phyloP scores from a whole-genome alignment of 2,797 vertebrate species.

The Galaxias olidus region DNA sequence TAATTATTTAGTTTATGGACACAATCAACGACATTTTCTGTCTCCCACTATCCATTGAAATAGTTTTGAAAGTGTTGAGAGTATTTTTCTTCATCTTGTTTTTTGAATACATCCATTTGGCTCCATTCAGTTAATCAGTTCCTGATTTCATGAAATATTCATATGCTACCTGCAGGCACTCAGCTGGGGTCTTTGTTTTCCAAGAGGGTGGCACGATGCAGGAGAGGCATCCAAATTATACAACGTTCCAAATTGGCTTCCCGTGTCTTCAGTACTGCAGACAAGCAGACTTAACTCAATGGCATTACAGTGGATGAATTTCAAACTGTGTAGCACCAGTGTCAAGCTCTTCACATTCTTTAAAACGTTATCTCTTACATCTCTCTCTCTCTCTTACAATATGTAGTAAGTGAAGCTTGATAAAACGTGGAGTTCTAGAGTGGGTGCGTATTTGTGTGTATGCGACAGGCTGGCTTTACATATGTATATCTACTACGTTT shows the following conservation, averaged over 20 bases:
- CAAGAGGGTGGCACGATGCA: constrained; percentile 29
- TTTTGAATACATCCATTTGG: constrained; percentile 50
- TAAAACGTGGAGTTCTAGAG: too few species aligned
- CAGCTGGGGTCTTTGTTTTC: constrained; percentile 51
- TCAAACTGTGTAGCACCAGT: constrained; percentile 25
- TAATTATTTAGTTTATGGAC: too few species aligned
- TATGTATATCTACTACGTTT: too few species aligned
- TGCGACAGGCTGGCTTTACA: too few species aligned
- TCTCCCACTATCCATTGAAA: neutral
- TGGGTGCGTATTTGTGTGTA: too few species aligned
- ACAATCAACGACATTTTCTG: neutral
- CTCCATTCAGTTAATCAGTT: constrained; percentile 62
- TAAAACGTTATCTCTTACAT: constrained; percentile 15
- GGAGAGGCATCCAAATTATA: constrained; percentile 51
- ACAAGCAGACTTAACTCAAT: constrained; percentile 11
- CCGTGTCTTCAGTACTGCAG: constrained; percentile 35
- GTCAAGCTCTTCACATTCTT: constrained; percentile 6
- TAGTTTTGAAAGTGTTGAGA: constrained; percentile 19
- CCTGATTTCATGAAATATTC: constrained; percentile 77
- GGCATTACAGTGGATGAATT: constrained; percentile 33
- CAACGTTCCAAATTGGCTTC: constrained; percentile 51
- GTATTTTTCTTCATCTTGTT: constrained; percentile 37
- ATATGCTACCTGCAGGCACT: constrained; percentile 58
- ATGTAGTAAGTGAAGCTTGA: too few species aligned
- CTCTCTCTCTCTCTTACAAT: neutral